Evolutionary conservation across 2,113 vertebrate genomes (phyloP).

Genomic region (Sceloporus undulatus): DNA sequence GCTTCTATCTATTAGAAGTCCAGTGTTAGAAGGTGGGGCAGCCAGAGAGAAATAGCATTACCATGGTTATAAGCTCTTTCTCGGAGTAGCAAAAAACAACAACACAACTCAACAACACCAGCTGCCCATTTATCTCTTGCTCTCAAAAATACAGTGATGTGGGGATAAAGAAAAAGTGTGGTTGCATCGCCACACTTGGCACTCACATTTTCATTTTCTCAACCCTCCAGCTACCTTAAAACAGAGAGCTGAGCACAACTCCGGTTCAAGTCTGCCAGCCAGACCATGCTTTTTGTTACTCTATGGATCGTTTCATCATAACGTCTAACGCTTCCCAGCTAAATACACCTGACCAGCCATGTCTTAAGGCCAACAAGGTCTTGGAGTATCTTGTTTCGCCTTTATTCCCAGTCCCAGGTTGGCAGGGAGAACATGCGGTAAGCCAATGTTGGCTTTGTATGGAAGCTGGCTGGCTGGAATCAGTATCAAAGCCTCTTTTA

Average conservation of each 20-base stretch:
- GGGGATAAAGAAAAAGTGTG: neutral
- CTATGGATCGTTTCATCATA: neutral
- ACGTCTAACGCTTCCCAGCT: no score
- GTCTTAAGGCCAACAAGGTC: no score
- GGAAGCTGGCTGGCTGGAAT: no score
- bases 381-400: no score
- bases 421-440: no score
- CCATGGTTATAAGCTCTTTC: conserved; percentile 62
- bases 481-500: no score
- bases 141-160: neutral
- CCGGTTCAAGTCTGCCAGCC: neutral
- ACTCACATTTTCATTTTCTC: no score
- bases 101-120: neutral
- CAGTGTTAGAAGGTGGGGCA: neutral
- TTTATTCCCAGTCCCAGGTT: no score
- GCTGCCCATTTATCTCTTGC: conserved; percentile 32
- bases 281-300: neutral
- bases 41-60: neutral
- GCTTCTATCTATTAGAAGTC: conserved; percentile 7
- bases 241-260: neutral
- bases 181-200: no score
- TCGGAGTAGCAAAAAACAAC: neutral
- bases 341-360: no score
- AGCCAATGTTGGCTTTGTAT: no score
- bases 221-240: neutral